Evolutionary conservation across 2,113 vertebrate species (phyloP).

Genomic region (Lipotes vexillifer): DNA sequence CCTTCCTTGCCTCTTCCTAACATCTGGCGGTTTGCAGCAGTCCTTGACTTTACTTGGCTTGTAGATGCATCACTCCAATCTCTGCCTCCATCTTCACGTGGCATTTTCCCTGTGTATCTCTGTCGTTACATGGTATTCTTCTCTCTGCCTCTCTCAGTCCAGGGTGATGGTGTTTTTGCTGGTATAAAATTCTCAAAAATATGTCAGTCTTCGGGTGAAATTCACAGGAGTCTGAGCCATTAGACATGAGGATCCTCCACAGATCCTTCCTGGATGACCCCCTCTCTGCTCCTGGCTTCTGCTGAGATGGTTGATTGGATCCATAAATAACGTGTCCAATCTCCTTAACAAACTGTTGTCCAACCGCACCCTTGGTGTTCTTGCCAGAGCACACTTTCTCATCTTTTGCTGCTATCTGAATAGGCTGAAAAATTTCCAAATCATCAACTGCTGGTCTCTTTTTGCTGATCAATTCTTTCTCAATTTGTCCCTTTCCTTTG

Average conservation of each 20-base stretch:
- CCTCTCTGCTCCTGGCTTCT: background rate
- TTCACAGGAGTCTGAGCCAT: background rate
- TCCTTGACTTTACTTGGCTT: background rate
- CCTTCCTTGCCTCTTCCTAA: background rate
- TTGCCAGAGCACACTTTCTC: background rate
- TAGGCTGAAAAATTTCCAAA: background rate
- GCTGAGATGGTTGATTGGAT: background rate
- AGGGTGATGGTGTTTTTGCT: background rate
- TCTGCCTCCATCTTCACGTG: background rate
- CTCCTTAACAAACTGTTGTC: background rate
- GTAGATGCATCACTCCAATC: background rate
- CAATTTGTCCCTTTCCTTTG: background rate
- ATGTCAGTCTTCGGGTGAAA: background rate
- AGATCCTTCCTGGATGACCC: background rate
- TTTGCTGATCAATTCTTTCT: background rate
- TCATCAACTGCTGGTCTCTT: background rate
- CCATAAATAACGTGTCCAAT: background rate
- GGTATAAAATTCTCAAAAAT: background rate
- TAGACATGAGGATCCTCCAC: background rate
- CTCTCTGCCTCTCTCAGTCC: background rate
- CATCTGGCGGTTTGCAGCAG: background rate
- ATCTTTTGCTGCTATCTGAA: background rate
- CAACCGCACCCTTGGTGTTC: background rate
- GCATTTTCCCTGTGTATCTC: background rate
- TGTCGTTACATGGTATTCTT: background rate